Evolutionary conservation across 2,797 vertebrate genomes (phyloP).

Genomic region (Apogon talboti): DNA sequence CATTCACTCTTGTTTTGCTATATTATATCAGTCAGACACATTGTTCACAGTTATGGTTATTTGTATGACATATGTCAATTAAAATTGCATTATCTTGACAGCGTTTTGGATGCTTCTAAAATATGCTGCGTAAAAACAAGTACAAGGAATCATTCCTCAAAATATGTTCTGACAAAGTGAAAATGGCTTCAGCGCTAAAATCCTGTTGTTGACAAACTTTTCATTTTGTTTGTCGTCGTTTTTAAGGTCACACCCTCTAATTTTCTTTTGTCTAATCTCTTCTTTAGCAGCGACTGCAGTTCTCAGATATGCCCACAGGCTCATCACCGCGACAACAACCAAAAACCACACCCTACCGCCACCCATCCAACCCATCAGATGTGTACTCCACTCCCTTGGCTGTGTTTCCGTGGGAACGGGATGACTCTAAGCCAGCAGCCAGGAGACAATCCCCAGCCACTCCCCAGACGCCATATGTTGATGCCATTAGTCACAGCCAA

Average conservation of each 20-base stretch:
- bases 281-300: slow-evolving; percentile 79
- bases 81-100: neutral
- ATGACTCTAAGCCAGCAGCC: slow-evolving; percentile 61
- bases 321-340: slow-evolving; percentile 71
- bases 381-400: slow-evolving; percentile 70
- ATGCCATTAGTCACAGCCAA: slow-evolving; percentile 52
- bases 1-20: no score
- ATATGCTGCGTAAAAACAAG: neutral
- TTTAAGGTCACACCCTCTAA: neutral
- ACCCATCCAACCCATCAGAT: slow-evolving; percentile 67
- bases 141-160: neutral
- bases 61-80: neutral
- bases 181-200: neutral
- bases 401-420: slow-evolving; percentile 86
- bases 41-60: neutral
- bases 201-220: slow-evolving; percentile 3
- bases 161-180: slow-evolving; percentile 7
- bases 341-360: slow-evolving; percentile 69
- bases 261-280: slow-evolving; percentile 11
- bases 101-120: no score
- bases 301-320: slow-evolving; percentile 70
- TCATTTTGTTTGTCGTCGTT: slow-evolving; percentile 2
- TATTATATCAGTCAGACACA: neutral
- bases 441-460: slow-evolving; percentile 62
- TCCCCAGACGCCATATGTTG: slow-evolving; percentile 54